phyloP scores from a whole-genome alignment of 1,140 invertebrate species.

The Solen grandis region DNA sequence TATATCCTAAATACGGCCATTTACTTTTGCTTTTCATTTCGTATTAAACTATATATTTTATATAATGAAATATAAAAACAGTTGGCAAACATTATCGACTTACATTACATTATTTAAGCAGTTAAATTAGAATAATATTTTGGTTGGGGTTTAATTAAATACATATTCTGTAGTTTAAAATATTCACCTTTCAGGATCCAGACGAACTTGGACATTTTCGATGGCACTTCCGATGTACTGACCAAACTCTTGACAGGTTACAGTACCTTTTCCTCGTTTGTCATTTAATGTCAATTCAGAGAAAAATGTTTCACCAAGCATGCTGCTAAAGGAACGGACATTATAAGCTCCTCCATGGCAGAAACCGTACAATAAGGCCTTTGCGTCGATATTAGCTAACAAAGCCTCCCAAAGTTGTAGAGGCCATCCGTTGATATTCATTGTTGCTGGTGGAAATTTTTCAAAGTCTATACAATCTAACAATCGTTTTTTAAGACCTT shows the following conservation, averaged over 20 bases:
- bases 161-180: too few relatives aligned
- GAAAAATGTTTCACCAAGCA: constrained; percentile 34
- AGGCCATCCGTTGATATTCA: constrained; percentile 13
- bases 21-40: too few relatives aligned
- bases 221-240: constrained; percentile 1
- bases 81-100: too few relatives aligned
- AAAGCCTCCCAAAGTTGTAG: constrained; percentile 24
- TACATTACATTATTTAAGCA: too few relatives aligned
- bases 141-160: too few relatives aligned
- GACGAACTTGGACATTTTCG: constrained; percentile 4
- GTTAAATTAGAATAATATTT: too few relatives aligned
- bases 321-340: constrained; percentile 24
- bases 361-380: constrained; percentile 9
- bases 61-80: too few relatives aligned
- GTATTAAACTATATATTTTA: too few relatives aligned
- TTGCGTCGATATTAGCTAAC: constrained; percentile 7
- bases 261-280: not conserved
- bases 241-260: constrained; percentile 10
- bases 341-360: constrained; percentile 17
- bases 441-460: not conserved
- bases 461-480: not conserved
- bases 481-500: not conserved
- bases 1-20: too few relatives aligned
- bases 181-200: constrained; percentile 22
- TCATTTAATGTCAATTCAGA: constrained; percentile 9